Evolutionary conservation across 2,797 vertebrate species (phyloP).

Genomic region (Todus mexicanus): DNA sequence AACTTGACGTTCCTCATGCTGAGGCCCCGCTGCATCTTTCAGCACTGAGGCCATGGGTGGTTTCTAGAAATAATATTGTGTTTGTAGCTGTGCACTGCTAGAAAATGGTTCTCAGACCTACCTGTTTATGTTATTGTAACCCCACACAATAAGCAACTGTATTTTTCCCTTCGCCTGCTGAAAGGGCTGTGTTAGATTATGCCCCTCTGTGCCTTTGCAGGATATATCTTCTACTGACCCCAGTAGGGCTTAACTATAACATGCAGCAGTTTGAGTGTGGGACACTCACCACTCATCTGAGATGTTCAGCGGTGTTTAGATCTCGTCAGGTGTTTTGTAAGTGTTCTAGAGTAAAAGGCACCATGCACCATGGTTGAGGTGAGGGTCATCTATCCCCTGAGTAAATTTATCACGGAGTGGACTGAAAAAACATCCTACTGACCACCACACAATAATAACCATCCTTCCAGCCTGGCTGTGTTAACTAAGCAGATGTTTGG

Average conservation of each 20-base stretch:
- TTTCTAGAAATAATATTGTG: slow-evolving; percentile 69
- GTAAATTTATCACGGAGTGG: neutral
- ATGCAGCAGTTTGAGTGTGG: neutral
- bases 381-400: neutral
- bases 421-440: neutral
- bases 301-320: neutral
- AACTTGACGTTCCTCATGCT: slow-evolving; percentile 27
- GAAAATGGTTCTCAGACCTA: slow-evolving; percentile 20
- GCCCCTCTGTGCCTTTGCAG: neutral
- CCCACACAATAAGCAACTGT: neutral
- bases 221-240: neutral
- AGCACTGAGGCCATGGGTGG: slow-evolving; percentile 50
- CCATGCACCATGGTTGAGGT: neutral
- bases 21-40: slow-evolving; percentile 52
- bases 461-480: neutral
- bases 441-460: neutral
- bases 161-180: neutral
- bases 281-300: neutral
- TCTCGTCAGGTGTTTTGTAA: neutral
- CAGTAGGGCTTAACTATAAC: neutral
- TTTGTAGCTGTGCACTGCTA: slow-evolving; percentile 14
- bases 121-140: slow-evolving; percentile 40
- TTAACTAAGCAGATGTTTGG: neutral
- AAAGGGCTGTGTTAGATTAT: neutral
- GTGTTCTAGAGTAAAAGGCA: neutral